Percentiles rank a stretch among this genome's conserved stretches.
Conservation (phyloP, 2,113 vertebrate genomes). For the Hypomesus transpacificus region DNA sequence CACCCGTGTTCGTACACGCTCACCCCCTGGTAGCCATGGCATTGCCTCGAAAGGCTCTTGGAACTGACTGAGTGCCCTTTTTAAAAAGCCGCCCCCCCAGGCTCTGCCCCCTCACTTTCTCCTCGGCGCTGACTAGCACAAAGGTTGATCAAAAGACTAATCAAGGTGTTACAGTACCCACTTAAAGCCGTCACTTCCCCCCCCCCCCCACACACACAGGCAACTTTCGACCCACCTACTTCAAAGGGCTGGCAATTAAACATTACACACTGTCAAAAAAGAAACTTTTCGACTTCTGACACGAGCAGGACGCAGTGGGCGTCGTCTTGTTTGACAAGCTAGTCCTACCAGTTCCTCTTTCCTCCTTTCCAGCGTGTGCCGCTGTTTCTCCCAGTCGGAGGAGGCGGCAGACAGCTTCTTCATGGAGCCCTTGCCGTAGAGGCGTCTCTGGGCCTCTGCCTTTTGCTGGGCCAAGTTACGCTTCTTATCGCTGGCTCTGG, state of each 20-base stretch:
- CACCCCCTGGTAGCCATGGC: constrained; percentile 32
- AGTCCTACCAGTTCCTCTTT: constrained; percentile 80
- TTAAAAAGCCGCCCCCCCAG: constrained; percentile 37
- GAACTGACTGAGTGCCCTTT: constrained; percentile 48
- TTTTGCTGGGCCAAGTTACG: constrained; percentile 95
- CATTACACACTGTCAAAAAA: neutral
- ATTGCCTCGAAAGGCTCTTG: constrained; percentile 28
- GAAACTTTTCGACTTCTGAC: too few relatives aligned
- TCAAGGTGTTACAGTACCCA: constrained; percentile 45
- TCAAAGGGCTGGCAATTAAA: constrained; percentile 16
- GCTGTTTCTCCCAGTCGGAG: constrained; percentile 93
- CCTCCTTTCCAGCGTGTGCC: constrained; percentile 86
- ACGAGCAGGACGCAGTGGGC: neutral
- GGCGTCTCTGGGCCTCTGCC: constrained; percentile 90
- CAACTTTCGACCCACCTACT: constrained; percentile 36
- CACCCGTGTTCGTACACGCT: constrained; percentile 24
- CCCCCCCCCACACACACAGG: constrained; percentile 25
- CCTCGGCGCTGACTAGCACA: constrained; percentile 50
- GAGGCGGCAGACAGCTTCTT: constrained; percentile 86
- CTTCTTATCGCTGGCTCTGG: constrained; percentile 94
- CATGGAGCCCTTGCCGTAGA: constrained; percentile 89
- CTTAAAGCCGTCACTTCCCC: constrained; percentile 30
- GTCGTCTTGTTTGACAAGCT: too few relatives aligned
- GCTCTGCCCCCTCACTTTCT: constrained; percentile 43
- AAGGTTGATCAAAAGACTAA: constrained; percentile 66